Base-by-base conservation (phyloP, 2,797 vertebrate species). In the Tokudaia tokunoshimensis region DNA sequence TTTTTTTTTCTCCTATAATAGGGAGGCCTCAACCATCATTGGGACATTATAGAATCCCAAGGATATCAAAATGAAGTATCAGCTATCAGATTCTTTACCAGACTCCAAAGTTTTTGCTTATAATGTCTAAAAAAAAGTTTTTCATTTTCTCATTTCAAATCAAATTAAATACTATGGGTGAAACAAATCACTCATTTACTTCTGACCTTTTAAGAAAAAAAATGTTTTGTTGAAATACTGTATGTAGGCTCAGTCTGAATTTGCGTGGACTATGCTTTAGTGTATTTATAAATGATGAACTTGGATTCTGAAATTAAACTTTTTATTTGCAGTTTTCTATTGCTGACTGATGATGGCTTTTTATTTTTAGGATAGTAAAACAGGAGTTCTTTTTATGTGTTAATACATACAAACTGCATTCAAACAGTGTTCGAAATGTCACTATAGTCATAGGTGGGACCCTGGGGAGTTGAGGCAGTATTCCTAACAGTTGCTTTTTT, bases 231-330 rank as follows among this genome's bases (percentile, higher is more conserved):
- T 98, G 97, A 98, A 98, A 98, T 98, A 97, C 97, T 99, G 98
- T 98, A 98, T 96, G 97, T 98, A 93, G 97, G 97, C 98, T 98
- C 98, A 98, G 98, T 98, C 98, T 98, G 97, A 98, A 98, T 98
- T 98, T 98, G 98, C 97, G 98, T 98, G 98, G 98, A 98, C 98
- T 98, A 97, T 98, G 98, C 98, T 98, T 98, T 98, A 98, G 99
- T 98, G 98, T 99, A 99, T 99, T 99, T 99, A 99, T 99, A 99
- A 99, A 98, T 98, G 98, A 98, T 98, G 98, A 98, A 98, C 97
- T 98, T 98, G 95, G 97, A 98, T 99, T 99, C 98, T 98, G 98
- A 98, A 99, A 99, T 99, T 99, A 99, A 99, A 99, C 98, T 98
- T 98, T 98, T 98, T 99, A 98, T 98, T 99, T 99, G 98, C 97